Evolutionary conservation across 2,888 invertebrate genomes (phyloP).

Genomic region (Caenorhabditis uteleia): DNA sequence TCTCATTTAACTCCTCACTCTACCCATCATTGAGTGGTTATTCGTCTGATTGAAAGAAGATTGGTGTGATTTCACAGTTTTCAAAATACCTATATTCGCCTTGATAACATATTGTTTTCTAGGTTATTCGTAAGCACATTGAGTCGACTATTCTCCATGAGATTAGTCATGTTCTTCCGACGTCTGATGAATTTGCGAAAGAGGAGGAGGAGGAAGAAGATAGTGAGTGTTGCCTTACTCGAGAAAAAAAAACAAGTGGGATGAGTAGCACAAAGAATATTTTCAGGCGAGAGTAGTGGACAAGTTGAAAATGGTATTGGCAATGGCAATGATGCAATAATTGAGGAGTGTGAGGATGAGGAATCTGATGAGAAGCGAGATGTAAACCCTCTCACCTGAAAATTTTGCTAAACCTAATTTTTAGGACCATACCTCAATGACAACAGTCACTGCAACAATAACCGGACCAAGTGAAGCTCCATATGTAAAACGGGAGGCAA

Average conservation of each 20-base stretch:
- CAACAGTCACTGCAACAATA: slow-evolving; percentile 44
- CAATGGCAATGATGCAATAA: slow-evolving; percentile 48
- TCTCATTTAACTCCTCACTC: slow-evolving; percentile 37
- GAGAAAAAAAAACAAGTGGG: background rate
- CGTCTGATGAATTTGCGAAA: slow-evolving; percentile 69
- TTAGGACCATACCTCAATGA: slow-evolving; percentile 44
- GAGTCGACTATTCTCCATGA: slow-evolving; percentile 70
- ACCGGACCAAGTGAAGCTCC: slow-evolving; percentile 39
- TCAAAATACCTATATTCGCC: background rate
- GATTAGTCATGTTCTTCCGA: slow-evolving; percentile 69
- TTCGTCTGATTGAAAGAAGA: slow-evolving; percentile 38
- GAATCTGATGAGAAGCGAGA: slow-evolving; percentile 41
- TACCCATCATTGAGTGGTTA: slow-evolving; percentile 34
- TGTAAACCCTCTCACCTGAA: background rate
- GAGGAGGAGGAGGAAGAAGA: slow-evolving; percentile 68
- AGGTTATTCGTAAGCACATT: slow-evolving; percentile 69
- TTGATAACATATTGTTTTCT: slow-evolving; percentile 38
- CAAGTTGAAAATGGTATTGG: slow-evolving; percentile 56
- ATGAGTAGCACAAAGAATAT: slow-evolving; percentile 1
- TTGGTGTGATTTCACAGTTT: slow-evolving; percentile 22
- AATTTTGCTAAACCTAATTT: background rate
- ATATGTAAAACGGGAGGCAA: slow-evolving; percentile 48
- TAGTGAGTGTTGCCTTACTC: slow-evolving; percentile 14
- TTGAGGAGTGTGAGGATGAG: slow-evolving; percentile 60
- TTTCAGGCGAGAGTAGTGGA: slow-evolving; percentile 52